Evolutionary conservation across 2,113 vertebrate genomes (phyloP), one percentile per base, ranked within the genome.

Genomic region (Pelecanus crispus): DNA sequence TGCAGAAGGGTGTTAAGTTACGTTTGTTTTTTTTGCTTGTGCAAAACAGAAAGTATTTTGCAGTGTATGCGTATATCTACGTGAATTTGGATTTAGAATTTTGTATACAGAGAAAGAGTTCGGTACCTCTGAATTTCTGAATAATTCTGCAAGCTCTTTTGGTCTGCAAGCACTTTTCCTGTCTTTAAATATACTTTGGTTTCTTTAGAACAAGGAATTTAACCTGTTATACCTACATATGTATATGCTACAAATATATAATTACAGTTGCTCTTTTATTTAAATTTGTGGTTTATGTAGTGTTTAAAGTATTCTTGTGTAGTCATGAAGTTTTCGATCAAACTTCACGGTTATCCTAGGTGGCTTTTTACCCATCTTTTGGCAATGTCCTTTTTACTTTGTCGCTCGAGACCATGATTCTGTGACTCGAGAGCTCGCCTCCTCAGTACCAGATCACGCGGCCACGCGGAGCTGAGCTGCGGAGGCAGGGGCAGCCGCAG

Each of bases 391-490:
- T 42, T 26, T 53, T 49, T 17, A 19, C 40, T 71, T 38, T n/a
- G 22, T 53, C 5, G 1, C 34, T 38, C 1, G 6, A 32, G 36
- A 10, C 32, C 11, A 9, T 3, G 6, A 5, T 13, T 16, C 65
- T 13, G 40, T 28, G 73, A 7, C 53, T 52, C 32, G 0, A 3
- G 25, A 45, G 29, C 74, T 70, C 47, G 1, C n/a, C 34, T 24
- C 45, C 81, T 26, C 6, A 1, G 38, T 8, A 18, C 19, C 62
- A 29, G 25, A 6, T n/a, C 36, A 0, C 47, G 26, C 47, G 2
- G 49, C 38, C 38, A 10, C 16, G 1, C 52, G 26, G 28, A 10
- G 13, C 25, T 12, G 17, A 13, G 36, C 28, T 7, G 38, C 62
- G 5, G 38, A 42, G 40, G 40, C 72, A 16, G 0, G 38, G 38